Conservation (phyloP, 1,140 invertebrate genomes). For the Grapholita molesta region DNA sequence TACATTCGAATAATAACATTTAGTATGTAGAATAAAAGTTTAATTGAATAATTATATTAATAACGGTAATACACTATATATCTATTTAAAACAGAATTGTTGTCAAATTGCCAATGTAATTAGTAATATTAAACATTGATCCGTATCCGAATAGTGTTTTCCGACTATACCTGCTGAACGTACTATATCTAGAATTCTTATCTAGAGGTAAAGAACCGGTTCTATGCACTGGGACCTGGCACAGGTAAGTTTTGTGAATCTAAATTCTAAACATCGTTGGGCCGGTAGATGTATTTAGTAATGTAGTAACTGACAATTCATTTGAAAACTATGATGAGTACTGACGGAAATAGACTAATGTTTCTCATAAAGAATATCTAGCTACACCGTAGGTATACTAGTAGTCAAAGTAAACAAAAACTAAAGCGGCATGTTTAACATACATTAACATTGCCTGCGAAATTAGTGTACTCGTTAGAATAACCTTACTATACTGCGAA, state of each 20-base stretch:
- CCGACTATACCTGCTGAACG: conserved; percentile 38
- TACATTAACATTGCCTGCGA: neutral
- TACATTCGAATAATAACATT: too few relatives aligned
- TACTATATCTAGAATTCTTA: conserved; percentile 20
- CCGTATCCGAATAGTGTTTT: neutral
- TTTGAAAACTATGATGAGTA: too few relatives aligned
- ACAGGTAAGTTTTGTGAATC: neutral
- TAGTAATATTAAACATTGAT: neutral
- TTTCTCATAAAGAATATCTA: neutral
- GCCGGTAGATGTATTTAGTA: too few relatives aligned
- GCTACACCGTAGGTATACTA: neutral
- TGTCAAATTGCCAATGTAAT: too few relatives aligned
- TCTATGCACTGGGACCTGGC: conserved; percentile 27
- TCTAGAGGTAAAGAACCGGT: conserved; percentile 51
- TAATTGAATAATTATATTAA: too few relatives aligned
- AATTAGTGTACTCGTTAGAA: neutral
- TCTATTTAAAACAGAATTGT: too few relatives aligned
- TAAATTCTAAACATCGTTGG: neutral
- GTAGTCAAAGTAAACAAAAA: neutral
- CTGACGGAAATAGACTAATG: neutral
- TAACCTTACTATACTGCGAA: neutral
- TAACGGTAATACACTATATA: too few relatives aligned
- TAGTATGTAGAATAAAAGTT: too few relatives aligned
- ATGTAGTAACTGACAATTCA: too few relatives aligned
- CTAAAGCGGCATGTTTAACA: neutral